Conservation (phyloP, 2,113 vertebrate genomes). For the Ctenomys sociabilis region DNA sequence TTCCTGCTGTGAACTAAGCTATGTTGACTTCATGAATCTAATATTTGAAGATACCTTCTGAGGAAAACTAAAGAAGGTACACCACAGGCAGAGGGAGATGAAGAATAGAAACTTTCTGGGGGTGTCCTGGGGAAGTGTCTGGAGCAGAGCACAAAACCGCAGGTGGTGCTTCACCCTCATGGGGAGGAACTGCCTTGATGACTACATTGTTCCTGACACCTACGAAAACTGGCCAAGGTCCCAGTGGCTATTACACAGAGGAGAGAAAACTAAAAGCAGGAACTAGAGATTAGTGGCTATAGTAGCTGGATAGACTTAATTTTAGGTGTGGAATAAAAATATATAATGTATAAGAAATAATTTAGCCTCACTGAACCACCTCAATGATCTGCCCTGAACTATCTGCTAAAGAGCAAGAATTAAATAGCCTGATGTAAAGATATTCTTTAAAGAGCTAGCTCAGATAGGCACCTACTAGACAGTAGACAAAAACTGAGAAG, state of each 20-base stretch:
- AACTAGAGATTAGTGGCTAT: background rate
- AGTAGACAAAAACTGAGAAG: background rate
- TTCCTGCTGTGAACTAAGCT: background rate
- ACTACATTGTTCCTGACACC: background rate
- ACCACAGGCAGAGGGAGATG: background rate
- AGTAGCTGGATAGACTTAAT: background rate
- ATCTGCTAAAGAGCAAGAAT: background rate
- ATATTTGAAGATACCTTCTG: background rate
- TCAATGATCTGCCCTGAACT: no score
- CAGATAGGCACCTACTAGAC: background rate
- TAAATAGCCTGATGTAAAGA: background rate
- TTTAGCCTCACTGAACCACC: background rate
- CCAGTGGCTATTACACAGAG: background rate
- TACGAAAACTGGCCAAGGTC: background rate
- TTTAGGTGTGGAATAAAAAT: background rate
- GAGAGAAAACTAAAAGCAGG: background rate
- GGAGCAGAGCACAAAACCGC: background rate
- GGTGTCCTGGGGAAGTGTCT: background rate
- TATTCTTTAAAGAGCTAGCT: background rate
- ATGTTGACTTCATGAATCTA: background rate
- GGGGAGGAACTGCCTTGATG: background rate
- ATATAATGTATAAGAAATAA: background rate
- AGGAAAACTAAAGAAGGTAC: background rate
- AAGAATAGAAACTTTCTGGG: background rate
- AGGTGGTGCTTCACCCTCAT: no score